These are phyloP conservation scores for Brenthis hecate DNA, from an alignment of 2,888 invertebrate species.

Conservation along the genomic window DNA sequence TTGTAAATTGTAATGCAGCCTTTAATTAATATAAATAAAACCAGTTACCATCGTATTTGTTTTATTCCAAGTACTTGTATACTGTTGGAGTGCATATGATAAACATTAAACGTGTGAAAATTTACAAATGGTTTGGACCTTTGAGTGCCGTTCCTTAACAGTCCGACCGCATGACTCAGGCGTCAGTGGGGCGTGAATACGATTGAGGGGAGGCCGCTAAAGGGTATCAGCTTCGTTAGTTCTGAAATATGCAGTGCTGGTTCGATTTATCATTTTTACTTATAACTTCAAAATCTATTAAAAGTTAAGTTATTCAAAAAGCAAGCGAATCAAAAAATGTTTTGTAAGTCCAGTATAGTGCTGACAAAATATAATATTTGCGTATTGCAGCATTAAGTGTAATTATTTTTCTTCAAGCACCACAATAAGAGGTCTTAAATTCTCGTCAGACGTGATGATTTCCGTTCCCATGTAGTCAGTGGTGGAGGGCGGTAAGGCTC, in stretches of 20 bases:
- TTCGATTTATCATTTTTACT: background rate
- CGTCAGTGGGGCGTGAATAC: conserved; percentile 66
- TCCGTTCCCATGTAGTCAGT: conserved; percentile 68
- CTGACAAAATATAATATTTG: background rate
- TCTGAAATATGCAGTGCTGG: conserved; percentile 28
- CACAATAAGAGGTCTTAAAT: conserved; percentile 33
- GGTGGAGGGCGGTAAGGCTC: conserved; percentile 55
- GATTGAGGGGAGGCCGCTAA: conserved; percentile 65
- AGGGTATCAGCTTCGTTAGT: conserved; percentile 58
- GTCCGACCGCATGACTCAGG: conserved; percentile 58
- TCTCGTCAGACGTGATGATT: conserved; percentile 49
- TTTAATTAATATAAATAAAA: conserved; percentile 1
- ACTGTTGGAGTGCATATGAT: conserved; percentile 1
- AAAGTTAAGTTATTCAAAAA: no score
- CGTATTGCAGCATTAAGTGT: background rate
- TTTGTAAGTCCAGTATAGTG: no score
- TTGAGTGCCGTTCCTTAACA: conserved; percentile 29
- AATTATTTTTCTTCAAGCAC: conserved; percentile 9
- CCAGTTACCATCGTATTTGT: conserved; percentile 5
- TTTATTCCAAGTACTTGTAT: conserved; percentile 4
- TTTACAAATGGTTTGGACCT: conserved; percentile 23
- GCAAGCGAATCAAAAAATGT: no score
- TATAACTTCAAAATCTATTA: no score
- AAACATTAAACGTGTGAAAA: conserved; percentile 18
- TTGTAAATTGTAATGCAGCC: background rate